Conservation (phyloP, 2,113 vertebrate species). For the Vireo altiloquus region DNA sequence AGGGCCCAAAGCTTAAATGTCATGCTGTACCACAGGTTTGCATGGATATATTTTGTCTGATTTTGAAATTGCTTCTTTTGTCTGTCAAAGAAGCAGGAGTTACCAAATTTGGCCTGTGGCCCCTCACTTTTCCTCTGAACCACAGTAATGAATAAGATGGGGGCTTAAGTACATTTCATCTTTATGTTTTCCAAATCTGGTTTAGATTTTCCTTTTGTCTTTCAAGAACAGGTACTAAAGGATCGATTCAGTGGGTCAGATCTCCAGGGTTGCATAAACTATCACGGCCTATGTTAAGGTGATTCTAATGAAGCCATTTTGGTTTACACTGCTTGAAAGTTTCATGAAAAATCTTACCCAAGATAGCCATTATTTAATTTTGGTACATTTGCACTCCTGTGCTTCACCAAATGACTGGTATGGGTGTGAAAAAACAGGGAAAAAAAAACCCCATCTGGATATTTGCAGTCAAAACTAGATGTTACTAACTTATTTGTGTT, state of each 20-base stretch:
- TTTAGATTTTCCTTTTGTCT: not conserved
- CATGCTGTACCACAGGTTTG: not conserved
- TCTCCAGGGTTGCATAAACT: not conserved
- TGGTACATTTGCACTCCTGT: not conserved
- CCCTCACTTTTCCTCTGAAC: not conserved
- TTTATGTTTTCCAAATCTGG: not conserved
- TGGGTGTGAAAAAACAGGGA: not conserved
- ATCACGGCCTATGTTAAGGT: not conserved
- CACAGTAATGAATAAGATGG: not conserved
- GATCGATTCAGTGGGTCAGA: not conserved
- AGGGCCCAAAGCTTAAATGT: not conserved
- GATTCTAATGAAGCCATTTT: not conserved
- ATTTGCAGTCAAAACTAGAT: not conserved
- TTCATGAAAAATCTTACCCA: not conserved
- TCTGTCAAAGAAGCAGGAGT: not conserved
- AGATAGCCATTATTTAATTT: not conserved
- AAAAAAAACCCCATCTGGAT: not conserved
- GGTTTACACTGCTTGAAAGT: not conserved
- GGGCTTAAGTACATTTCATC: not conserved
- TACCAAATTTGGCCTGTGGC: not conserved
- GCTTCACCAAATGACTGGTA: not conserved
- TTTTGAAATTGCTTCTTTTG: not conserved
- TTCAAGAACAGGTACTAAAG: not conserved
- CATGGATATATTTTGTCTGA: not conserved
- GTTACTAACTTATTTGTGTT: not conserved